Percentiles rank a stretch among this genome's conserved stretches.
Conservation (phyloP, 2,888 invertebrate genomes). For the Lasioglossum figueresi region DNA sequence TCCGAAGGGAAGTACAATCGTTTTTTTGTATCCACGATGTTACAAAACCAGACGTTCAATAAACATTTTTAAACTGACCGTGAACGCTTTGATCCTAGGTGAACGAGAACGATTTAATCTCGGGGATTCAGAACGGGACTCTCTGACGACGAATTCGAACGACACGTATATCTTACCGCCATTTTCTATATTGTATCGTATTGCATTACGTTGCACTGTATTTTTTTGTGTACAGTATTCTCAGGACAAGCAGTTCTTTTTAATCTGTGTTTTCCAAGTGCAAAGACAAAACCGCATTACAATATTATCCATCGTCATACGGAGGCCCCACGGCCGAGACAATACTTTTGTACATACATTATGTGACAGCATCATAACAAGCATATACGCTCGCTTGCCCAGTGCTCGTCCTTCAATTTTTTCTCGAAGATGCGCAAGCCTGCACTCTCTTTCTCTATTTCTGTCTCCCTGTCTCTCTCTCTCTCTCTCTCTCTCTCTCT, state of each 20-base stretch:
- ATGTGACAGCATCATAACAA: constrained; percentile 31
- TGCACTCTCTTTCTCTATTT: background rate
- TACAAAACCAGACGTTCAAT: background rate
- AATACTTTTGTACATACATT: constrained; percentile 31
- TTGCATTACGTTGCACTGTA: constrained; percentile 8
- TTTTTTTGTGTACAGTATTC: constrained; percentile 30
- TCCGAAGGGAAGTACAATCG: background rate
- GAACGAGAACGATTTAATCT: background rate
- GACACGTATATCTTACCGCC: background rate
- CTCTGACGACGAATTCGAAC: background rate
- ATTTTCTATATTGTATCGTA: background rate
- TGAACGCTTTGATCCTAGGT: background rate
- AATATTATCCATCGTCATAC: constrained; percentile 7
- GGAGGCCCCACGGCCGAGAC: constrained; percentile 1
- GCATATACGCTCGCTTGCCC: constrained; percentile 22
- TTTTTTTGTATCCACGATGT: background rate
- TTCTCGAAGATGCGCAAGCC: constrained; percentile 51
- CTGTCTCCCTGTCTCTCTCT: background rate
- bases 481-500: background rate
- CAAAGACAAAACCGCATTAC: background rate
- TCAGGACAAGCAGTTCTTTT: constrained; percentile 4
- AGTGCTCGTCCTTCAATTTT: constrained; percentile 40
- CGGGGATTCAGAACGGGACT: background rate
- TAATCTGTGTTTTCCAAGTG: background rate
- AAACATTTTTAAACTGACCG: background rate